phyloP scores from a whole-genome alignment of 2,797 vertebrate genomes.

The Gallinago nigripennis region DNA sequence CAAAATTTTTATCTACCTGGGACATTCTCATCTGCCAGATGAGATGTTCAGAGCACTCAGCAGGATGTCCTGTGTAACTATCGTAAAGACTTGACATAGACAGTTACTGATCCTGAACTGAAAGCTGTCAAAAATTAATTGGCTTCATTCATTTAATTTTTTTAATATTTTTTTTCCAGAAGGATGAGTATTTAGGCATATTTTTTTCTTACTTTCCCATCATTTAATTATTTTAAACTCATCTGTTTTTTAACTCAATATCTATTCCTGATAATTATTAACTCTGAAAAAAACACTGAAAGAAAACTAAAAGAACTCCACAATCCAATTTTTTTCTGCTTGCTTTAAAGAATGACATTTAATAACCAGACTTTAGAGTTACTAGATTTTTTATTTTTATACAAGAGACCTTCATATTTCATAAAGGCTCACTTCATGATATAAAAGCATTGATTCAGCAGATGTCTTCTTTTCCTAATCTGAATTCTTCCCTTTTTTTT shows the following conservation, averaged over 20 bases:
- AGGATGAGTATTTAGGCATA: not conserved
- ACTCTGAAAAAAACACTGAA: not conserved
- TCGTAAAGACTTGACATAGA: not conserved
- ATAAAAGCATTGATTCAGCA: not conserved
- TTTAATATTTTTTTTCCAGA: not conserved
- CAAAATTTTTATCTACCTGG: not conserved
- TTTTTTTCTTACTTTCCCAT: not conserved
- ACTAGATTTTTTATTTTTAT: not conserved
- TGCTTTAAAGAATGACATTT: not conserved
- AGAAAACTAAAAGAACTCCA: not conserved
- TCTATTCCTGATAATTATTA: not conserved
- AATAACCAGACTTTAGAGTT: not conserved
- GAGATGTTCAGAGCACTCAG: not conserved
- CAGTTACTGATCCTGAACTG: not conserved
- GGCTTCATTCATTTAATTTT: not conserved
- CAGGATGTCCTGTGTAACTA: not conserved
- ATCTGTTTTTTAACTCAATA: not conserved
- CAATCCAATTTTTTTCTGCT: too few relatives aligned
- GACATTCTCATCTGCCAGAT: not conserved
- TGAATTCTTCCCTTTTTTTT: not conserved
- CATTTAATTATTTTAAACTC: not conserved
- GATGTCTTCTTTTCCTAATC: not conserved
- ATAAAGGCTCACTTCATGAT: not conserved
- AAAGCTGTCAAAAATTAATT: not conserved
- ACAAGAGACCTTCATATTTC: not conserved